Conservation (phyloP, 2,797 vertebrate species). For the Brotula barbata region DNA sequence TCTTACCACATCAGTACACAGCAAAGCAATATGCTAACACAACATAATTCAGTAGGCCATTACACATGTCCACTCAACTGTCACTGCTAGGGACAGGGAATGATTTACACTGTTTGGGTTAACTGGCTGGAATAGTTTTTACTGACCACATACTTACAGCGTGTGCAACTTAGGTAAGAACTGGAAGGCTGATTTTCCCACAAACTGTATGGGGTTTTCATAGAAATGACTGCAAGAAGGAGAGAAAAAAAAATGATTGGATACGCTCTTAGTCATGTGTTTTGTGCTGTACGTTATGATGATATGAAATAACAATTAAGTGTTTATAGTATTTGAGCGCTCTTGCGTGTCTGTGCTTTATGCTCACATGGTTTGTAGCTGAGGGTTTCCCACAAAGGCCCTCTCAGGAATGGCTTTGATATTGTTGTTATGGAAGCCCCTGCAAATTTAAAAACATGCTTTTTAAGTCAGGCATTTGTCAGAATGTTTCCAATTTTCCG, state of each 20-base stretch:
- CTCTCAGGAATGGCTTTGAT: constrained; percentile 94
- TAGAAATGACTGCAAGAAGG: constrained; percentile 87
- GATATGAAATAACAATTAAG: constrained; percentile 30
- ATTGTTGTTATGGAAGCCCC: constrained; percentile 96
- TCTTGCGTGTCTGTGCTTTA: constrained; percentile 12
- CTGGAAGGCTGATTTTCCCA: constrained; percentile 94
- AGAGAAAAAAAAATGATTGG: not conserved
- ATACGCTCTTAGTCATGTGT: constrained; percentile 10
- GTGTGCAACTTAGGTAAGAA: constrained; percentile 93
- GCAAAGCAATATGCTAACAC: constrained; percentile 67
- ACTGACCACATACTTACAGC: constrained; percentile 84
- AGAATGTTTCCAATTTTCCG: constrained; percentile 51
- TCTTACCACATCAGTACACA: constrained; percentile 69
- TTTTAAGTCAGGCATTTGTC: constrained; percentile 35
- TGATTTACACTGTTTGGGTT: constrained; percentile 74
- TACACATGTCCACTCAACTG: constrained; percentile 72
- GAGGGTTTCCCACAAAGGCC: constrained; percentile 92
- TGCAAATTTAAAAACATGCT: constrained; percentile 69
- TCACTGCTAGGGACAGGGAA: constrained; percentile 58
- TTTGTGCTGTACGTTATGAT: constrained; percentile 18
- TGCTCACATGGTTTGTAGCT: constrained; percentile 94
- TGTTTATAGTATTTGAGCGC: constrained; percentile 34
- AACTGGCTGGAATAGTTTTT: constrained; percentile 62
- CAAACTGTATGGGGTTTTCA: constrained; percentile 95
- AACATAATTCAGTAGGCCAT: constrained; percentile 74